A percentile compares a stretch with the other conserved stretches of the same genome.
Evolutionary conservation across 2,113 vertebrate genomes (phyloP).

Genomic region (Loxodonta africana): DNA sequence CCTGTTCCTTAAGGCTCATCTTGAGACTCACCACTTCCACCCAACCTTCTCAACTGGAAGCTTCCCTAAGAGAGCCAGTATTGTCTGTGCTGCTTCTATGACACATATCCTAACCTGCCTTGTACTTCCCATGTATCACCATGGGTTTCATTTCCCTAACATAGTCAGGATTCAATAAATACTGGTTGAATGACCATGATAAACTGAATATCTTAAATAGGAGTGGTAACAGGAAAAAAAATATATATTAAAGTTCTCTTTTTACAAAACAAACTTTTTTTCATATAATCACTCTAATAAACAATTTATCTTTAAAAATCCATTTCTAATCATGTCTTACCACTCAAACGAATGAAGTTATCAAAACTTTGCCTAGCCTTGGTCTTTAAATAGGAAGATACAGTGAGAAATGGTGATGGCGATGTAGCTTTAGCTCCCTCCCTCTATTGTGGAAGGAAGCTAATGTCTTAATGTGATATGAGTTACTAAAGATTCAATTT

Average conservation of each 20-base stretch:
- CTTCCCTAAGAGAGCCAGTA: background rate
- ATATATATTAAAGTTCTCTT: background rate
- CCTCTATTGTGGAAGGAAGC: background rate
- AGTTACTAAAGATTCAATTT: constrained; percentile 26
- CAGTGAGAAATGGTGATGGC: background rate
- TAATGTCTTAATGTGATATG: background rate
- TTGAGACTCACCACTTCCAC: constrained; percentile 14
- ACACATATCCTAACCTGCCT: background rate
- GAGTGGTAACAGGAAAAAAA: constrained; percentile 4
- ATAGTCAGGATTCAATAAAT: constrained; percentile 20
- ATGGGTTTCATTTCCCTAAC: background rate
- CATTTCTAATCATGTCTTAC: background rate
- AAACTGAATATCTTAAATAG: background rate
- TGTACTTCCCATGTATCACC: background rate
- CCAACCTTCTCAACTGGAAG: background rate
- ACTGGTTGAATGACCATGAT: background rate
- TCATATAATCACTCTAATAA: background rate
- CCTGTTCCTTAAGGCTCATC: background rate
- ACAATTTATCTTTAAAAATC: constrained; percentile 29
- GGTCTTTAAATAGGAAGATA: constrained; percentile 36
- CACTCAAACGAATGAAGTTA: background rate
- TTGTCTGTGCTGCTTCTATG: background rate
- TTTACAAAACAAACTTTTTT: constrained; percentile 41
- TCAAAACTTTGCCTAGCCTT: constrained; percentile 6
- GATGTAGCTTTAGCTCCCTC: background rate